Evolutionary conservation across 2,888 invertebrate genomes (phyloP).

Genomic region (Nomada ferruginata): DNA sequence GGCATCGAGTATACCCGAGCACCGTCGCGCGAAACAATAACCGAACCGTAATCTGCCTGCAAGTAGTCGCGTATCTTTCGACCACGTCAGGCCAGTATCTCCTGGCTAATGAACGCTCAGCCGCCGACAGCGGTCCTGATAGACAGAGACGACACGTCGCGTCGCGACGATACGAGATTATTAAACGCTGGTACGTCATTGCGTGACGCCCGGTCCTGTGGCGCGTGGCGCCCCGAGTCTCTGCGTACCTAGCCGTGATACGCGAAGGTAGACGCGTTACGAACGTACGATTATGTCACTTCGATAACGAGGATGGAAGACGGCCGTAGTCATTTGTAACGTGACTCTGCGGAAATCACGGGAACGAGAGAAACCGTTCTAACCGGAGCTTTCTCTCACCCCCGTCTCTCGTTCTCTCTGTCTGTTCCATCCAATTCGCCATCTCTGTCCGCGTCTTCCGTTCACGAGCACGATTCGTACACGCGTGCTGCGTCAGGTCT

Average conservation of each 20-base stretch:
- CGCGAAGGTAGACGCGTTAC: slow-evolving; percentile 58
- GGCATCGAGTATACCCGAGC: not conserved
- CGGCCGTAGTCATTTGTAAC: slow-evolving; percentile 81
- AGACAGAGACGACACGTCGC: slow-evolving; percentile 46
- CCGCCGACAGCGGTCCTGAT: slow-evolving; percentile 43
- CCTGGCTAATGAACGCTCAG: slow-evolving; percentile 61
- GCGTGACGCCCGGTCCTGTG: slow-evolving; percentile 64
- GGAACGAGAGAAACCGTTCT: slow-evolving; percentile 66
- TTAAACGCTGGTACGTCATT: slow-evolving; percentile 70
- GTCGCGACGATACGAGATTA: slow-evolving; percentile 66
- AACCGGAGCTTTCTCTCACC: slow-evolving; percentile 41
- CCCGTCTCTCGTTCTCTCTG: slow-evolving; percentile 30
- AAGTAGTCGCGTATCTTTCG: slow-evolving; percentile 48
- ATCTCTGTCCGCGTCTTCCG: slow-evolving; percentile 23
- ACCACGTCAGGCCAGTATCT: slow-evolving; percentile 49
- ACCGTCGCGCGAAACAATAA: slow-evolving; percentile 7
- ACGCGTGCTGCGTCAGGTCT: slow-evolving; percentile 63
- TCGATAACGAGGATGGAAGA: slow-evolving; percentile 81
- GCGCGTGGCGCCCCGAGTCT: slow-evolving; percentile 52
- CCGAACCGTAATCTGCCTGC: slow-evolving; percentile 14
- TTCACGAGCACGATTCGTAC: slow-evolving; percentile 36
- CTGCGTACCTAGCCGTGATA: slow-evolving; percentile 52
- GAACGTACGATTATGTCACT: slow-evolving; percentile 82
- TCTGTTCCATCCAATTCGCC: not conserved
- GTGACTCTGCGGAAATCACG: slow-evolving; percentile 82